Evolutionary conservation across 2,888 invertebrate genomes (phyloP), one percentile per base, ranked within the genome.

Genomic region (Ephialtes manifestator): DNA sequence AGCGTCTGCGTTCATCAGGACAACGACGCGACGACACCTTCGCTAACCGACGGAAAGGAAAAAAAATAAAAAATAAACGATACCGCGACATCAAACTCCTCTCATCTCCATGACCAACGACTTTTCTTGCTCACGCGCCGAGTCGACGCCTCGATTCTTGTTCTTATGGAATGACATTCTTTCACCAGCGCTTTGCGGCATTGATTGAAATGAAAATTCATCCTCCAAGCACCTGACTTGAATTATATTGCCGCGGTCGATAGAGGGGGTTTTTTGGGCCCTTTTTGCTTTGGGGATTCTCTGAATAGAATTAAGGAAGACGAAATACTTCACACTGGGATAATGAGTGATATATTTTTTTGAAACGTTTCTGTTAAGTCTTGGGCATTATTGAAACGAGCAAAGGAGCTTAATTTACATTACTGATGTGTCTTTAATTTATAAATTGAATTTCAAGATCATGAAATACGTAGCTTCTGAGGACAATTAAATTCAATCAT

Each of bases 111-210:
- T 13, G 43, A 71, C 20, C 71, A 28, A 20, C 67, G 81, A 79
- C 77, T 85, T 85, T 85, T 85, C 85, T 82, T 82, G 85, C 85
- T 79, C 79, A 65, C 75, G 72, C 79, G 85, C 60, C 79, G 60
- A 75, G 55, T 71, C 85, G 79, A 80, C 85, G 71, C 85, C 85
- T 81, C 55, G 77, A 18, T 39, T 39, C 55, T 43, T 46, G 51
- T 71, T 84, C 74, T 20, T 67, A 65, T 51, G 51, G 18, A 15
- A n/a, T 11, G 18, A 35, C 68, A 74, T 74, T 70, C 58, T 68
- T 77, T 60, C 35, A 53, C 3, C 5, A 18, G 24, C 43, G 28
- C 8, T n/a, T n/a, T 43, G 13, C 4, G 51, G n/a, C 60, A 74
- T 79, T 75, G 79, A 72, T 65, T 67, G 51, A 58, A 65, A 74